These are phyloP conservation scores for Lampris incognitus DNA, from an alignment of 2,113 vertebrate genomes.

Conservation along the genomic window DNA sequence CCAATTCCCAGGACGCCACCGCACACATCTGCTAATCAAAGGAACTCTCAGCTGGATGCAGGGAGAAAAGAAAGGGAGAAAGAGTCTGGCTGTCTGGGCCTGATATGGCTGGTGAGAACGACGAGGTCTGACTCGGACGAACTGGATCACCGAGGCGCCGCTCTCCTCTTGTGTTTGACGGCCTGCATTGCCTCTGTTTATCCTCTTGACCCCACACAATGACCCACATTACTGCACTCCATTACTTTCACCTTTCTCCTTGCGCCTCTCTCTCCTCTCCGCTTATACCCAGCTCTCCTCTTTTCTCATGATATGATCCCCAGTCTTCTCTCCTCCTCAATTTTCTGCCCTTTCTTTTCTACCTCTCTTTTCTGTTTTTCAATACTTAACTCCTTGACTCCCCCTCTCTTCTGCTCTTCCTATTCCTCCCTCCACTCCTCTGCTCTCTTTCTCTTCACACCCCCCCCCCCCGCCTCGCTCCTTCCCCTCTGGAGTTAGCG, in stretches of 20 bases:
- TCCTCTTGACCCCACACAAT: slow-evolving; percentile 29
- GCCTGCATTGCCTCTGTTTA: slow-evolving; percentile 28
- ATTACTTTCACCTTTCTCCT: slow-evolving; percentile 1
- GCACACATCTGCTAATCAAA: slow-evolving; percentile 32
- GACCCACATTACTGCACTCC: slow-evolving; percentile 31
- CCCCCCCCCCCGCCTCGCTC: slow-evolving; percentile 10
- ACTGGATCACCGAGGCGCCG: slow-evolving; percentile 36
- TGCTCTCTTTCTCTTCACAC: slow-evolving; percentile 22
- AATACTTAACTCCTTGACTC: neutral
- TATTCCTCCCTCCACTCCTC: neutral
- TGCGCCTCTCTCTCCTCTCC: neutral
- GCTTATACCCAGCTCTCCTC: slow-evolving; percentile 5
- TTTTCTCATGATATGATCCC: slow-evolving; percentile 11
- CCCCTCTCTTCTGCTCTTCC: neutral
- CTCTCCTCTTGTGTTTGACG: slow-evolving; percentile 33
- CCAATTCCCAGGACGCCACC: slow-evolving; percentile 27
- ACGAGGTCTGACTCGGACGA: slow-evolving; percentile 32
- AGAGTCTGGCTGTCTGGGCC: slow-evolving; percentile 1
- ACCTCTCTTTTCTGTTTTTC: neutral
- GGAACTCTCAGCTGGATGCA: slow-evolving; percentile 1
- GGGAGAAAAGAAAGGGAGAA: slow-evolving; percentile 9
- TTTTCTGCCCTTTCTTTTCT: neutral
- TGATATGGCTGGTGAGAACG: slow-evolving; percentile 52
- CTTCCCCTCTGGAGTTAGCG: slow-evolving; percentile 32
- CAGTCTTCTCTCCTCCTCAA: neutral